These are phyloP conservation scores for Metridium senile DNA, from an alignment of 92 coral and sea anemone species.

Conservation along the genomic window DNA sequence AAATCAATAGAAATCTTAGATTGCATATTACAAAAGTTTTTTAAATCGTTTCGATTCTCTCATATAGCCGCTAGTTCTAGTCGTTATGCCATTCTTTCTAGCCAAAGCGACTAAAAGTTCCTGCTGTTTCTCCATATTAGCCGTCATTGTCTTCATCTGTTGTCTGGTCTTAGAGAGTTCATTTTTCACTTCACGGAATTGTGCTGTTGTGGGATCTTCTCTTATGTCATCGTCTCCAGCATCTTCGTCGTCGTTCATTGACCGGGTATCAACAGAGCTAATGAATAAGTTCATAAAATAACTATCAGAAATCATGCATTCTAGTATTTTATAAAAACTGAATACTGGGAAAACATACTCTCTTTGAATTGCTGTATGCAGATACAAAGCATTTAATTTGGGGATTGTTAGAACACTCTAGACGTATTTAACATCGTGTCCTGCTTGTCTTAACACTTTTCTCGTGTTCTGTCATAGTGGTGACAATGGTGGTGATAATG, in stretches of 20 bases:
- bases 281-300: too few species aligned
- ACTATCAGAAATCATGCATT: too few species aligned
- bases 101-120: conserved; percentile 32
- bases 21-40: neutral
- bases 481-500: too few species aligned
- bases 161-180: conserved; percentile 34
- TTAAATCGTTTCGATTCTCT: neutral
- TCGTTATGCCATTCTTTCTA: conserved; percentile 9
- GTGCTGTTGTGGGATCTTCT: conserved; percentile 20
- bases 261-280: neutral
- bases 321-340: too few species aligned
- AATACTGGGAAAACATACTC: too few species aligned
- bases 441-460: too few species aligned
- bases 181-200: conserved; percentile 22
- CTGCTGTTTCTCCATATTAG: conserved; percentile 22
- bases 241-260: neutral
- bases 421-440: too few species aligned
- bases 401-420: too few species aligned
- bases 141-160: conserved; percentile 27
- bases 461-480: too few species aligned
- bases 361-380: too few species aligned
- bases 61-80: neutral
- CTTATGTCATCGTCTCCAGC: conserved; percentile 17
- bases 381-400: too few species aligned
- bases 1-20: neutral